Evolutionary conservation across 2,888 invertebrate species (phyloP).

Genomic region (Pyralis farinalis): DNA sequence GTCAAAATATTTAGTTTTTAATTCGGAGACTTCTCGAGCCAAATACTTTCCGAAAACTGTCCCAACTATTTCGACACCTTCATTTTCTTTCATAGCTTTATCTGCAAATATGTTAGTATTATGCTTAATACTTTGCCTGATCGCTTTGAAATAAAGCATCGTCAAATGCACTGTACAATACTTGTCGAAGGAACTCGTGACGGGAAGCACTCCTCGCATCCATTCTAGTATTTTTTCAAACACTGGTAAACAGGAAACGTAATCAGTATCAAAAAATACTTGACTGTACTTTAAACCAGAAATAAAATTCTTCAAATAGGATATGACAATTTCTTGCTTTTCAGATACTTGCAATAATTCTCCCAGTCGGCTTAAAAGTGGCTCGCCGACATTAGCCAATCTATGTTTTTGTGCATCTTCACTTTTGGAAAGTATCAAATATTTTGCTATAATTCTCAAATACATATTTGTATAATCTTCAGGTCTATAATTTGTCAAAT

Average conservation of each 20-base stretch:
- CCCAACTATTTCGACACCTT: conserved; percentile 40
- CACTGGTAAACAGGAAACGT: conserved; percentile 35
- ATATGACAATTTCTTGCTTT: conserved; percentile 1
- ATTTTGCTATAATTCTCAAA: conserved; percentile 40
- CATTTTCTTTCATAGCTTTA: conserved; percentile 20
- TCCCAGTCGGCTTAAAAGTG: conserved; percentile 35
- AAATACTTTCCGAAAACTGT: conserved; percentile 40
- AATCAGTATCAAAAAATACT: conserved; percentile 36
- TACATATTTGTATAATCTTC: conserved; percentile 14
- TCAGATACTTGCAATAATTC: conserved; percentile 11
- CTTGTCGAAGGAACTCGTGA: conserved; percentile 34
- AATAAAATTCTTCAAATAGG: conserved; percentile 28
- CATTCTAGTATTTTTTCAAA: conserved; percentile 35
- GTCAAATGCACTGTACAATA: conserved; percentile 41
- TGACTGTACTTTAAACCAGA: conserved; percentile 34
- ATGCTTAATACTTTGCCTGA: conserved; percentile 34
- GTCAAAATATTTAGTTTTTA: conserved; percentile 36
- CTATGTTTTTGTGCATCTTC: conserved; percentile 28
- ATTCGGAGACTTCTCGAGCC: conserved; percentile 33
- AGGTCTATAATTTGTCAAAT: conserved; percentile 2
- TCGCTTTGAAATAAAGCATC: conserved; percentile 46
- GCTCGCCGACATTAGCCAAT: conserved; percentile 29
- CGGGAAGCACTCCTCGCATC: conserved; percentile 34
- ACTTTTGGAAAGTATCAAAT: conserved; percentile 35
- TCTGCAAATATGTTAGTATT: conserved; percentile 35